Base-by-base conservation (phyloP, 2,888 invertebrate species). In the Tipula confusa region DNA sequence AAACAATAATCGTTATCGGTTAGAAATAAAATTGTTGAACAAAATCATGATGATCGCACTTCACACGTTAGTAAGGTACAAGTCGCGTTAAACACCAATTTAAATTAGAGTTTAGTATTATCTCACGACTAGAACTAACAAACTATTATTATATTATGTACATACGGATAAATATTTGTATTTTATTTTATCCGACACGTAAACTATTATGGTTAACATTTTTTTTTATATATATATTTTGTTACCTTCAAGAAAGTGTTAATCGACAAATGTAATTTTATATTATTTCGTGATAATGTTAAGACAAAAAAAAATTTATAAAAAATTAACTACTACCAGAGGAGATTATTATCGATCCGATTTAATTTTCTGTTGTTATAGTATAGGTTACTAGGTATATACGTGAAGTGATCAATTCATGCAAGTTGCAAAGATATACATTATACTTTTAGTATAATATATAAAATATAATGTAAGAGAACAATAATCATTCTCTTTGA, bases 181-280 rank as follows among this genome's bases (percentile, higher is more conserved):
- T 64, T 64, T 64, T 64, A 64, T 64, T 64, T 64, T 64, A 24
- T 64, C 64, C 64, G 9, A 64, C 64, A 64, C 64, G 64, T 64
- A 64, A 64, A 64, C 64, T 64, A 64, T 64, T 64, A 64, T n/a
- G 24, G 24, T 64, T 64, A 64, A 64, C 64, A 64, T 2, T 64
- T 24, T 43, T 43, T 2, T 43, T 33, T 31, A 7, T 31, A 5
- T 3, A 9, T 43, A 0, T 64, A 9, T 64, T 64, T 64, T 18
- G 64, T 64, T 64, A 24, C 64, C 64, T 64, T 64, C 64, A 11
- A 64, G 64, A 4, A 64, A 64, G 64, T 64, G 64, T 64, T 64
- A 64, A 24, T 64, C 64, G 64, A 64, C 64, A 64, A 64, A 64
- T 64, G 64, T 64, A 64, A 64, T 64, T 64, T 64, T 64, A 64